These are phyloP conservation scores for Pterocles gutturalis DNA, from an alignment of 2,113 vertebrate genomes.

Conservation along the genomic window DNA sequence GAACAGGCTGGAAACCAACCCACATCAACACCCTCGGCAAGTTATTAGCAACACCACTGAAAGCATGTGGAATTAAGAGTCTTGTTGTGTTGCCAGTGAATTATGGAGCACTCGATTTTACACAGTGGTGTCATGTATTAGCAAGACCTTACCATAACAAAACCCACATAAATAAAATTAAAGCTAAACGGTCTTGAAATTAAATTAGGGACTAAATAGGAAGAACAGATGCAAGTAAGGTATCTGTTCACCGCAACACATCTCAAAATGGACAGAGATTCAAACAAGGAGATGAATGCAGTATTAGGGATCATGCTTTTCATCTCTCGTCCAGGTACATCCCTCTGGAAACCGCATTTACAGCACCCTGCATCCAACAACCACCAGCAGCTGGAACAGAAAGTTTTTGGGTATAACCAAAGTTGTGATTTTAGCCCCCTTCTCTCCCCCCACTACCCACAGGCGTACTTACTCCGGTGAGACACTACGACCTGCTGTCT, in stretches of 20 bases:
- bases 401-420: neutral
- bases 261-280: neutral
- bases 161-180: neutral
- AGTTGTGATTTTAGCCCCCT: neutral
- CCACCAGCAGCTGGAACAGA: neutral
- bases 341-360: neutral
- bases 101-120: neutral
- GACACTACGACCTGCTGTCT: neutral
- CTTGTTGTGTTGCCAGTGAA: neutral
- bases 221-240: neutral
- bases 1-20: neutral
- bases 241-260: neutral
- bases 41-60: neutral
- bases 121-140: neutral
- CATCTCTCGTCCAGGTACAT: neutral
- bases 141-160: neutral
- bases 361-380: neutral
- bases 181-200: neutral
- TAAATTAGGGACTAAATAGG: neutral
- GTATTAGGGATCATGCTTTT: neutral
- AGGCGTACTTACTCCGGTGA: accelerated
- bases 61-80: neutral
- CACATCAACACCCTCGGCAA: neutral
- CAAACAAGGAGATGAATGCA: neutral
- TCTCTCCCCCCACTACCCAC: accelerated